phyloP scores from a whole-genome alignment of 2,113 vertebrate genomes.

The Hippocampus guttulatus region DNA sequence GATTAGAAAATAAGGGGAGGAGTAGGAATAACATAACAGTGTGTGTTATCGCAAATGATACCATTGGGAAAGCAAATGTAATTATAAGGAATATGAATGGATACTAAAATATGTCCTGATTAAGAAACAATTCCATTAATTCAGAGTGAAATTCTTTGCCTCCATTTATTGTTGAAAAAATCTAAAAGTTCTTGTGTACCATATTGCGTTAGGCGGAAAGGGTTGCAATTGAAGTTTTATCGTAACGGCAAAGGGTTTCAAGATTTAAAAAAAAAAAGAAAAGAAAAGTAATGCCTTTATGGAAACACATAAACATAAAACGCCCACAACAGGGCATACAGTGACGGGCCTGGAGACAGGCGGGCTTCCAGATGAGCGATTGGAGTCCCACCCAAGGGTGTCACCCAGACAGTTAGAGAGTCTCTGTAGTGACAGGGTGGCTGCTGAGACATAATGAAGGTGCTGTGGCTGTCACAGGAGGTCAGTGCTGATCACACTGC shows the following conservation, averaged over 20 bases:
- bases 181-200: slow-evolving; percentile 13
- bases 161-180: slow-evolving; percentile 11
- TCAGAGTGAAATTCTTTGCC: slow-evolving; percentile 11
- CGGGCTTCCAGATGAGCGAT: slow-evolving; percentile 71
- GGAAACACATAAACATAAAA: slow-evolving; percentile 20
- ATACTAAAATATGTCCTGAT: slow-evolving; percentile 9
- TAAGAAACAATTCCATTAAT: slow-evolving; percentile 26
- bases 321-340: slow-evolving; percentile 31
- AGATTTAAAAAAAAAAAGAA: slow-evolving; percentile 16
- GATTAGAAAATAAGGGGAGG: slow-evolving; percentile 66
- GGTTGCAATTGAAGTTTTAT: slow-evolving; percentile 1
- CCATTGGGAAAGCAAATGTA: slow-evolving; percentile 44
- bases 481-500: slow-evolving; percentile 97
- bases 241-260: slow-evolving; percentile 4
- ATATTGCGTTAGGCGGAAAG: slow-evolving; percentile 15
- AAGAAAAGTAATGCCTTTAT: slow-evolving; percentile 4
- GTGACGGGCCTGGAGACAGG: slow-evolving; percentile 57
- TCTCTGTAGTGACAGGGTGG: slow-evolving; percentile 79
- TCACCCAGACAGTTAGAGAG: slow-evolving; percentile 75
- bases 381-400: slow-evolving; percentile 70
- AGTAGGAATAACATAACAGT: slow-evolving; percentile 53
- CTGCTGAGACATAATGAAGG: slow-evolving; percentile 99
- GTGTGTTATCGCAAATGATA: slow-evolving; percentile 57
- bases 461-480: slow-evolving; percentile 94
- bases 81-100: slow-evolving; percentile 23